phyloP scores from a whole-genome alignment of 2,113 vertebrate species.

The Leucosticte australis region DNA sequence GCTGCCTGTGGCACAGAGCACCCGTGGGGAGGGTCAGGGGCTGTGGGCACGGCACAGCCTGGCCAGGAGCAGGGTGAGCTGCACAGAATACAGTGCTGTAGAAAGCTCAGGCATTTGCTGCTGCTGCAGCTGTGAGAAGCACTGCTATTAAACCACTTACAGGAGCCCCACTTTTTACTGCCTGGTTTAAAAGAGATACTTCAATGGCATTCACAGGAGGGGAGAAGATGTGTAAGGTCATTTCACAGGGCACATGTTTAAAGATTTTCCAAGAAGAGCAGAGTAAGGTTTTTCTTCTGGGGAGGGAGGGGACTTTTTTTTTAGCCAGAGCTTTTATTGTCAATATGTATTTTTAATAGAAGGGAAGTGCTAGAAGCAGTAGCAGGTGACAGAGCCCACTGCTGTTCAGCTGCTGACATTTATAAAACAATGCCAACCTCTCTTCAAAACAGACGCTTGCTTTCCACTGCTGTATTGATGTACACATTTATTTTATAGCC shows the following conservation, averaged over 20 bases:
- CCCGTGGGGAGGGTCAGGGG: rapidly evolving
- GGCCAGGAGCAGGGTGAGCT: rapidly evolving
- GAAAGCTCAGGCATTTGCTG: not conserved
- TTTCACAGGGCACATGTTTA: slow-evolving; percentile 17
- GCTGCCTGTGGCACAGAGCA: not conserved
- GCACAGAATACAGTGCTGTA: not conserved
- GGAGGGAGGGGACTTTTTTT: not conserved
- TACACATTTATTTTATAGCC: slow-evolving; percentile 56
- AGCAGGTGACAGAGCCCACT: not conserved
- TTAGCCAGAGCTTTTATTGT: slow-evolving; percentile 1
- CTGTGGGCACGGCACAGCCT: rapidly evolving
- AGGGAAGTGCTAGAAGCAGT: not conserved
- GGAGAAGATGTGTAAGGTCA: slow-evolving; percentile 42
- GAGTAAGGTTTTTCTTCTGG: slow-evolving; percentile 17
- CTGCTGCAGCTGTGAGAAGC: not conserved
- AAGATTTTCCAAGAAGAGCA: slow-evolving; percentile 36
- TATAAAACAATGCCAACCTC: slow-evolving; percentile 29
- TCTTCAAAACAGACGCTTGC: slow-evolving; percentile 54
- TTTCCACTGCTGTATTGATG: slow-evolving; percentile 36
- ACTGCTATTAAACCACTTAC: not conserved
- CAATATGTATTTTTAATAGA: slow-evolving; percentile 53
- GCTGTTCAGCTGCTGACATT: slow-evolving; percentile 37
- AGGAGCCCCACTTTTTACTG: not conserved
- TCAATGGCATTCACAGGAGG: not conserved
- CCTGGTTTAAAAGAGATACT: not conserved